phyloP scores from a whole-genome alignment of 1,140 invertebrate genomes.

The Popillia japonica region DNA sequence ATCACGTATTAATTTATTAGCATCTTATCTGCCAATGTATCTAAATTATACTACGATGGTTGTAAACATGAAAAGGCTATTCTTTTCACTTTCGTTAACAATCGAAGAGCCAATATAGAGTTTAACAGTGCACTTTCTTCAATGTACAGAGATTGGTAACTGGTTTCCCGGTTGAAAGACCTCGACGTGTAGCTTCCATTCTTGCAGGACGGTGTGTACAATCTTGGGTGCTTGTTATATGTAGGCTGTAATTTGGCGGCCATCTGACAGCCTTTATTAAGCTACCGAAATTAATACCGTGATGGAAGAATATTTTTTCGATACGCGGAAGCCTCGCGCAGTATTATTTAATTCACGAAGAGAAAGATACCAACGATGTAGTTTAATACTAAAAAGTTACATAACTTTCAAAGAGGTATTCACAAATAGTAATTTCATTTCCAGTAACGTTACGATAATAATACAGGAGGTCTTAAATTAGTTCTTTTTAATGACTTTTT shows the following conservation, averaged over 20 bases:
- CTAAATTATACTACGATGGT: neutral
- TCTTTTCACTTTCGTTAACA: conserved; percentile 18
- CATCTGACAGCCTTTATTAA: neutral
- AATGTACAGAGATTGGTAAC: neutral
- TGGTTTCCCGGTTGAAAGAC: conserved; percentile 13
- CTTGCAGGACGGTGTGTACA: neutral
- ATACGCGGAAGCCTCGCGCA: neutral
- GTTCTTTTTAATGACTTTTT: too few species aligned
- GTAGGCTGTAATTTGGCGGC: conserved; percentile 1
- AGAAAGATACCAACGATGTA: too few species aligned
- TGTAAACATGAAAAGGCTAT: neutral
- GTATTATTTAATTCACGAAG: neutral
- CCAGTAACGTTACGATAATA: too few species aligned
- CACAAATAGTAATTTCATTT: too few species aligned
- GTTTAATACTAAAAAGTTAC: too few species aligned
- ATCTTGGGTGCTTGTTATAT: neutral
- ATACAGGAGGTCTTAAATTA: too few species aligned
- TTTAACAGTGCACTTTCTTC: conserved; percentile 3
- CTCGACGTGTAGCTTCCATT: conserved; percentile 3
- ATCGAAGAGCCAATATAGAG: neutral
- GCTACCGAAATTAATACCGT: neutral
- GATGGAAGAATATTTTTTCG: neutral
- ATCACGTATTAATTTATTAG: neutral
- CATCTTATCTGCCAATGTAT: neutral
- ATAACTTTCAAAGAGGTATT: too few species aligned